These are phyloP conservation scores for Machaerirhynchus nigripectus DNA, from an alignment of 2,113 vertebrate genomes.

Conservation along the genomic window DNA sequence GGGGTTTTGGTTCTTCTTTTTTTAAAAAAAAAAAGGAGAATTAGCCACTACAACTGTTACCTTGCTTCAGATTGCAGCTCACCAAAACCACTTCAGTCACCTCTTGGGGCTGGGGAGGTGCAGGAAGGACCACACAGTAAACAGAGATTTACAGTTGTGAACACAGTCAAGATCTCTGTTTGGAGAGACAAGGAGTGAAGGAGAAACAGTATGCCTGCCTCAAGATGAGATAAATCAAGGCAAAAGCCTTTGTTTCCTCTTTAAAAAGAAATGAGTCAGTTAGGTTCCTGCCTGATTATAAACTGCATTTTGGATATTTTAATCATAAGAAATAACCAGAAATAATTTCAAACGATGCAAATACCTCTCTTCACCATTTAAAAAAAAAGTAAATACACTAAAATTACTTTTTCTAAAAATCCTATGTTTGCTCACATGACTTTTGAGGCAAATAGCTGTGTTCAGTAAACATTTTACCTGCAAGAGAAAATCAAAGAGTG, in stretches of 20 bases:
- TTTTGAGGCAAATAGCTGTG: background rate
- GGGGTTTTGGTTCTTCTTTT: background rate
- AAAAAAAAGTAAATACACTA: background rate
- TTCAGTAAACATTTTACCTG: slow-evolving; percentile 79
- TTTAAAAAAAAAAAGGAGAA: background rate
- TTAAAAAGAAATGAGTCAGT: background rate
- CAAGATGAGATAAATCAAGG: background rate
- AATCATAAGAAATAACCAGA: background rate
- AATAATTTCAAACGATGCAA: background rate
- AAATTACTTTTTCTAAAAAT: background rate
- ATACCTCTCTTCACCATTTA: background rate
- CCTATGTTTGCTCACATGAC: background rate
- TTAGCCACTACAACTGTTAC: background rate
- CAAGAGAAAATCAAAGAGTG: slow-evolving; percentile 93
- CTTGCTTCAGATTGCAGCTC: background rate
- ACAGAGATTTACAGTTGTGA: background rate
- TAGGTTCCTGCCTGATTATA: background rate
- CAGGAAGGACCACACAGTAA: background rate
- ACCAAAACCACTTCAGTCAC: background rate
- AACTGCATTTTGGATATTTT: background rate
- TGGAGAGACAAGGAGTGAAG: background rate
- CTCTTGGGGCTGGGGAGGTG: background rate
- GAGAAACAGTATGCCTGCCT: background rate
- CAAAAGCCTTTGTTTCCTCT: background rate
- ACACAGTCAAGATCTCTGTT: background rate